Evolutionary conservation across 2,113 vertebrate species (phyloP).

Genomic region (Tragelaphus buxtoni): DNA sequence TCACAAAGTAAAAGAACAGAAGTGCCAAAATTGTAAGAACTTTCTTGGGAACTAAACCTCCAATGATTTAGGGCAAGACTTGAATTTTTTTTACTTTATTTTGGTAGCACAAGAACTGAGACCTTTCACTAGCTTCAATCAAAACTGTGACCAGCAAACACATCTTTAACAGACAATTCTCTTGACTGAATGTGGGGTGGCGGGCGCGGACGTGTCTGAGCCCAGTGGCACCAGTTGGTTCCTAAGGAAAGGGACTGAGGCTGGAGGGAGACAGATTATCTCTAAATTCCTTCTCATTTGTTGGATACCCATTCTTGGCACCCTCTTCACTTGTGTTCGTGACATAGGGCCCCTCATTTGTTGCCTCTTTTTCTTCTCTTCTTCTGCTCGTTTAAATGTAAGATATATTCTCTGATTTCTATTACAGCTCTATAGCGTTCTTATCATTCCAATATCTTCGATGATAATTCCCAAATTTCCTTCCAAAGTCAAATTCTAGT

Average conservation of each 20-base stretch:
- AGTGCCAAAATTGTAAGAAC: accelerated
- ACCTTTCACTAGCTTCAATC: background rate
- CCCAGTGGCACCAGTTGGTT: background rate
- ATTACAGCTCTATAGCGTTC: background rate
- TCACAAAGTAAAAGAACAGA: background rate
- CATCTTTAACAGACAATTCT: background rate
- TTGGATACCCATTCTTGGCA: background rate
- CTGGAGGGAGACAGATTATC: background rate
- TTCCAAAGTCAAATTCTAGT: slow-evolving; percentile 6
- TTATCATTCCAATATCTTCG: background rate
- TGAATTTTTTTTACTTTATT: background rate
- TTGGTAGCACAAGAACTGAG: slow-evolving; percentile 9
- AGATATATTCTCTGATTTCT: background rate
- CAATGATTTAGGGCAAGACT: background rate
- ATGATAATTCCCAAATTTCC: background rate
- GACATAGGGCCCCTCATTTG: background rate
- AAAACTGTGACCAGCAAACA: background rate
- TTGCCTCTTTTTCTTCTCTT: background rate
- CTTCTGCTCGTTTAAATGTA: background rate
- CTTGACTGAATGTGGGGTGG: background rate
- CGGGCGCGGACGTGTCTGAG: background rate
- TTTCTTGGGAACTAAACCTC: background rate
- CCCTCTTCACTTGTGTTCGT: background rate
- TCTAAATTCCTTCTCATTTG: background rate
- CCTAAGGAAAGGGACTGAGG: background rate